Percentiles rank a stretch among this genome's conserved stretches.
Evolutionary conservation across 2,888 invertebrate genomes (phyloP).

Genomic region (Pantelozetes paolii): DNA sequence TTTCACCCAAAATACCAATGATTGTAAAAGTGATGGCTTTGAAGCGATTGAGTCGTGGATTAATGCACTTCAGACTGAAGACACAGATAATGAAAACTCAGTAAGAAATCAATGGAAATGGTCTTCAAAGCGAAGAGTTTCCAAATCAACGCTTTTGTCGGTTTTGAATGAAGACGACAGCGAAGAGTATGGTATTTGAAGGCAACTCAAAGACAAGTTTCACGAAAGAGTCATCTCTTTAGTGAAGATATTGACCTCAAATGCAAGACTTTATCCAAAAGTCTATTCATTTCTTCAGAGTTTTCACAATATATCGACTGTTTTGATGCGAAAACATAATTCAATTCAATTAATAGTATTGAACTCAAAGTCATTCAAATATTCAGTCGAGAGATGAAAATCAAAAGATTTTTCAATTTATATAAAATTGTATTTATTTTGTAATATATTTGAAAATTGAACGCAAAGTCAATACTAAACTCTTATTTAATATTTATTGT

Average conservation of each 20-base stretch:
- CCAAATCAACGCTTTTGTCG: slow-evolving; percentile 14
- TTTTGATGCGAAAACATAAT: too few species aligned
- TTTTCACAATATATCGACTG: too few species aligned
- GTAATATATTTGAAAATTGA: too few species aligned
- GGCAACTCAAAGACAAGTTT: not conserved
- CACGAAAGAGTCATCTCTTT: not conserved
- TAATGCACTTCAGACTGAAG: slow-evolving; percentile 13
- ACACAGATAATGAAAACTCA: not conserved
- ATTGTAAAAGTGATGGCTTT: not conserved
- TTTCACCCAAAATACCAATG: not conserved
- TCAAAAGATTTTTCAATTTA: too few species aligned
- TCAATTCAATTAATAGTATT: too few species aligned
- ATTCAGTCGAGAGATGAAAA: too few species aligned
- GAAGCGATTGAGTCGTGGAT: slow-evolving; percentile 25
- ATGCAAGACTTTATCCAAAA: not conserved
- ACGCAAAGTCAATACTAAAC: too few species aligned
- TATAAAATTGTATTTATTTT: too few species aligned
- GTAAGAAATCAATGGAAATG: not conserved
- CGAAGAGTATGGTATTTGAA: slow-evolving; percentile 32
- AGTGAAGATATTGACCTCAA: slow-evolving; percentile 2
- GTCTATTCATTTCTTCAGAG: too few species aligned
- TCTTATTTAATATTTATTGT: too few species aligned
- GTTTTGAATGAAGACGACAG: slow-evolving; percentile 29
- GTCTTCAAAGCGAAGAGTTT: slow-evolving; percentile 20
- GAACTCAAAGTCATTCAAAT: too few species aligned